These are phyloP conservation scores for Saccostrea echinata DNA, from an alignment of 1,140 invertebrate species.

Conservation along the genomic window DNA sequence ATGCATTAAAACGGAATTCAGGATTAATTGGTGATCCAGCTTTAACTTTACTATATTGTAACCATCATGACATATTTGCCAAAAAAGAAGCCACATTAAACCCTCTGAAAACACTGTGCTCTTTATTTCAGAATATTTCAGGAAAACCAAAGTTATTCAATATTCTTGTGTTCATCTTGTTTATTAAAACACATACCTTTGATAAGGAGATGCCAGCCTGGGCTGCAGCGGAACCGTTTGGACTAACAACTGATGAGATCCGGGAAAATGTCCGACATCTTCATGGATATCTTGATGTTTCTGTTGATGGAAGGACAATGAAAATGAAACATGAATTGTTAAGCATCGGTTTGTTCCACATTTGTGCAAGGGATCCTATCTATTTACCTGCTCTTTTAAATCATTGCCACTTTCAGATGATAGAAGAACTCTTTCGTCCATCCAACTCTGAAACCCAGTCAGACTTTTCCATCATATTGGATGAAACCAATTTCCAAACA, in stretches of 20 bases:
- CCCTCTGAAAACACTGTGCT: background rate
- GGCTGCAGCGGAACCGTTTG: background rate
- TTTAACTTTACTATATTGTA: background rate
- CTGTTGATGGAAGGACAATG: background rate
- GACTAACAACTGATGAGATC: background rate
- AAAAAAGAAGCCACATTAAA: background rate
- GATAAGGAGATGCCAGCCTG: background rate
- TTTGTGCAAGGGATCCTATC: background rate
- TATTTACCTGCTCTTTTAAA: background rate
- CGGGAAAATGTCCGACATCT: background rate
- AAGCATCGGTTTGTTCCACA: background rate
- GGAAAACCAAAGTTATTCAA: background rate
- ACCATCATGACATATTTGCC: background rate
- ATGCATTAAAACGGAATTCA: background rate
- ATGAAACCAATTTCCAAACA: background rate
- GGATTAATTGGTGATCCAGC: background rate
- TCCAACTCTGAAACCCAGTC: background rate
- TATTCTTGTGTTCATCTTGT: background rate
- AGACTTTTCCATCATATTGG: background rate
- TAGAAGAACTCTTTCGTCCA: background rate
- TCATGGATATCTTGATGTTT: background rate
- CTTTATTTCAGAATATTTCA: background rate
- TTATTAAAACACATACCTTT: background rate
- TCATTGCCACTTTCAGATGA: background rate
- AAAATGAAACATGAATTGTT: slow-evolving; percentile 17